These are phyloP conservation scores for Danio tinwini DNA, from an alignment of 2,797 vertebrate species.

Conservation along the genomic window DNA sequence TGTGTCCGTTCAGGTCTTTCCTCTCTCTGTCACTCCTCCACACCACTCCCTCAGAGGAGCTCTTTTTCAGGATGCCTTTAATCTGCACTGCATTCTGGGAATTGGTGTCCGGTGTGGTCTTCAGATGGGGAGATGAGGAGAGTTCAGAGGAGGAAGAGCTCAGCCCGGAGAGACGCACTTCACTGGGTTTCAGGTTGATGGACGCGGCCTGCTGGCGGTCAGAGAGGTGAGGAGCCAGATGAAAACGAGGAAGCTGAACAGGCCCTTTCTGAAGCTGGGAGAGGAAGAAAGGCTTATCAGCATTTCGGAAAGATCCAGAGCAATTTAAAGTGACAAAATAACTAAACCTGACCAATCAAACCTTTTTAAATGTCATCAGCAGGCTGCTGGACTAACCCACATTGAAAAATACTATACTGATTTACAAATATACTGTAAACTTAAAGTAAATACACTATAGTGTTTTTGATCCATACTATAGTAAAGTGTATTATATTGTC, in stretches of 20 bases:
- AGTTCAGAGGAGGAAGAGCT: conserved; percentile 36
- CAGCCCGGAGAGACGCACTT: conserved; percentile 68
- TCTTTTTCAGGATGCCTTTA: conserved; percentile 81
- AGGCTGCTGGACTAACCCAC: neutral
- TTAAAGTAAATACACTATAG: too few relatives aligned
- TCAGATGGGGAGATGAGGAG: conserved; percentile 37
- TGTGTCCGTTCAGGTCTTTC: conserved; percentile 46
- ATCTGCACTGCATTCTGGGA: conserved; percentile 63
- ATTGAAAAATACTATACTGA: too few relatives aligned
- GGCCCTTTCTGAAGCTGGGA: conserved; percentile 76
- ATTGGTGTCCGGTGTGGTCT: neutral
- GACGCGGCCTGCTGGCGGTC: conserved; percentile 77
- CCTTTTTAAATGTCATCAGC: neutral
- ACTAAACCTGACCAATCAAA: neutral
- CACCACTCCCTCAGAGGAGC: conserved; percentile 56
- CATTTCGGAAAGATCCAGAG: neutral
- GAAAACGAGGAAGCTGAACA: conserved; percentile 74
- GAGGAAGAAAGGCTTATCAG: neutral
- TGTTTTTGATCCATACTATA: too few relatives aligned
- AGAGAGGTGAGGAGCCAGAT: conserved; percentile 71
- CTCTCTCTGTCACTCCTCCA: conserved; percentile 45
- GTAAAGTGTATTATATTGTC: conserved; percentile 58
- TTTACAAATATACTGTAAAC: too few relatives aligned
- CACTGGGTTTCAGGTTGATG: conserved; percentile 78
- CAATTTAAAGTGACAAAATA: neutral